Evolutionary conservation across 2,113 vertebrate genomes (phyloP), one percentile per base, ranked within the genome.

Genomic region (Haliaeetus leucogaster): DNA sequence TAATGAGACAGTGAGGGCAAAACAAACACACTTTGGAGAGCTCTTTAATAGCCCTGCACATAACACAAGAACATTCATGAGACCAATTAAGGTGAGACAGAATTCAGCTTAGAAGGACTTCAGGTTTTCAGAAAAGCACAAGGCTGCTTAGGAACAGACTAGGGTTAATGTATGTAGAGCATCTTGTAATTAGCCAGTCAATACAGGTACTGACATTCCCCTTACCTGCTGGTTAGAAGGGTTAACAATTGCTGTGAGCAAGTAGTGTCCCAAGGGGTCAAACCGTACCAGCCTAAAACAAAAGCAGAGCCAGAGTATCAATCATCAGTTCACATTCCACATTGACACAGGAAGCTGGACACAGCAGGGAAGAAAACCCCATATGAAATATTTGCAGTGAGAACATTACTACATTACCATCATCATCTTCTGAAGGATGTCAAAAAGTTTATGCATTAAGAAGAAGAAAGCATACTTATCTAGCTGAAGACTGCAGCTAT

Each of bases 201-300:
- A 23, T 58, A 34, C 13, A 77, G 71, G 10, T 42, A 76, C 32
- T 61, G 78, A 43, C 38, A 58, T 10, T 55, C 34, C 30, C 16
- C 96, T 98, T 96, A 99, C 99, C 99, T 99, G 99, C 94, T 99
- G 99, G 97, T 99, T 99, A 95, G 99, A 99, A 76, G 99, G 99
- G 91, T 99, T 99, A 96, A 99, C 99, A 42, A 99, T 99, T 18
- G 99, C 99, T 52, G 99, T 99, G 96, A 99, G 98, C 94, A 99
- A 99, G 98, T 99, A 99, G 98, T 99, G 99, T 93, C 99, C 99
- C 84, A 99, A 98, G 30, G 99, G 99, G 96, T 99, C 99, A 97
- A 99, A 99, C 95, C 99, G 98, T 97, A 99, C 99, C 97, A 99
- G 96, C 97, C 99, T 99, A 97, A 77, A 98, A 98, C 80, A 92